These are phyloP conservation scores for Oncorhynchus mykiss DNA, from an alignment of 2,113 vertebrate species.

Conservation along the genomic window DNA sequence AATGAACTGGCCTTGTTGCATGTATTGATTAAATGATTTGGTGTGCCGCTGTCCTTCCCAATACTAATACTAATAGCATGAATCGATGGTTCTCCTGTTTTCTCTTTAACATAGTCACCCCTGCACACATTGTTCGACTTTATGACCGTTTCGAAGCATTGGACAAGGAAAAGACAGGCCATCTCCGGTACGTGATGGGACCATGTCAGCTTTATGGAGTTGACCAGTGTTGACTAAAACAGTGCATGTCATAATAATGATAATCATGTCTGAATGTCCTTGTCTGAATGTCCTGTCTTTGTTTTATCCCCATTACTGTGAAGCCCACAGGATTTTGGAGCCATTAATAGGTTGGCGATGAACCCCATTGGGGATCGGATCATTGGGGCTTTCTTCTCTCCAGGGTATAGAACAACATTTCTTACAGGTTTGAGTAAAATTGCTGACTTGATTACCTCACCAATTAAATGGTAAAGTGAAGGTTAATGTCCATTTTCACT, in stretches of 20 bases:
- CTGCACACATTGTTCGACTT: conserved; percentile 72
- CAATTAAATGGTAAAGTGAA: neutral
- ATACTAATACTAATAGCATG: neutral
- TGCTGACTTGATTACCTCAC: neutral
- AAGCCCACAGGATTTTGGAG: conserved; percentile 73
- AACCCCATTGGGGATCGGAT: conserved; percentile 81
- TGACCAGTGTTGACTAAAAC: no score
- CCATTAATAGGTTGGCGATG: conserved; percentile 65
- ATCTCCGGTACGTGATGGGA: conserved; percentile 67
- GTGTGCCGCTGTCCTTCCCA: neutral
- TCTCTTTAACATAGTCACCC: conserved; percentile 56
- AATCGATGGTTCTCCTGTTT: conserved; percentile 5
- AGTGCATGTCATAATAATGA: no score
- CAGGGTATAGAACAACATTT: conserved; percentile 56
- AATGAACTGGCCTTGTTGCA: no score
- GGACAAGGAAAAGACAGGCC: conserved; percentile 72
- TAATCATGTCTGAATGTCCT: no score
- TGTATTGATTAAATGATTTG: neutral
- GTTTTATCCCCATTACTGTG: neutral
- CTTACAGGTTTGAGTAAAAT: neutral
- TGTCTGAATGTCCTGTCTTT: neutral
- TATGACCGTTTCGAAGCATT: conserved; percentile 72
- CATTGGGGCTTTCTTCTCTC: conserved; percentile 75
- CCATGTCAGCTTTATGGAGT: neutral
- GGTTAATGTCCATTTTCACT: no score